A percentile compares a stretch with the other conserved stretches of the same genome.
These are phyloP conservation scores for Camptogramma bilineatum DNA, from an alignment of 2,888 invertebrate genomes.

Conservation along the genomic window DNA sequence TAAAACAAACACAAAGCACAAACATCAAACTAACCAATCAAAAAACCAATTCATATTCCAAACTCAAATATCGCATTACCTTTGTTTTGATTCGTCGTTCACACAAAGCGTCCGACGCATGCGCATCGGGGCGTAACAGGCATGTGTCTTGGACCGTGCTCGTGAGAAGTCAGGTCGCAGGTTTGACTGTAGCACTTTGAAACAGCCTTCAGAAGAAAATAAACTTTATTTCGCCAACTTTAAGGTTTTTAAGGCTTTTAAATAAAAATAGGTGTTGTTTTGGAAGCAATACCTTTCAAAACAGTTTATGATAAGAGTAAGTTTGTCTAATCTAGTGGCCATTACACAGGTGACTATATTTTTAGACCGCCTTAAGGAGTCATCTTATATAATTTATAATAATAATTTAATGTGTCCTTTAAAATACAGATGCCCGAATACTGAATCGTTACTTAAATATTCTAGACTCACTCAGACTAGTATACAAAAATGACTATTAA, in stretches of 20 bases:
- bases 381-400: too few relatives aligned
- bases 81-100: slow-evolving; percentile 50
- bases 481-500: too few relatives aligned
- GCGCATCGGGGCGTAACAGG: slow-evolving; percentile 67
- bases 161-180: slow-evolving; percentile 68
- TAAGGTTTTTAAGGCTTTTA: background rate
- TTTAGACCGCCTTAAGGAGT: too few relatives aligned
- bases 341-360: too few relatives aligned
- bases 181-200: slow-evolving; percentile 12
- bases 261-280: too few relatives aligned
- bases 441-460: too few relatives aligned
- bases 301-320: too few relatives aligned
- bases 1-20: background rate
- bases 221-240: background rate
- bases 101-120: slow-evolving; percentile 52
- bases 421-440: too few relatives aligned
- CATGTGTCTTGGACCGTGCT: slow-evolving; percentile 66
- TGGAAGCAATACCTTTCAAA: too few relatives aligned
- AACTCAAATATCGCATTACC: slow-evolving; percentile 35
- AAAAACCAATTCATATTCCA: slow-evolving; percentile 26
- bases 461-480: too few relatives aligned
- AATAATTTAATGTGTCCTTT: too few relatives aligned
- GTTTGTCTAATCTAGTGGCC: too few relatives aligned
- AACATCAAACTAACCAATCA: slow-evolving; percentile 19
- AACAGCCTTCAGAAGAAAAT: background rate